These are phyloP conservation scores for Parotocinclus haroldoi DNA, from an alignment of 2,797 vertebrate genomes.

Conservation along the genomic window DNA sequence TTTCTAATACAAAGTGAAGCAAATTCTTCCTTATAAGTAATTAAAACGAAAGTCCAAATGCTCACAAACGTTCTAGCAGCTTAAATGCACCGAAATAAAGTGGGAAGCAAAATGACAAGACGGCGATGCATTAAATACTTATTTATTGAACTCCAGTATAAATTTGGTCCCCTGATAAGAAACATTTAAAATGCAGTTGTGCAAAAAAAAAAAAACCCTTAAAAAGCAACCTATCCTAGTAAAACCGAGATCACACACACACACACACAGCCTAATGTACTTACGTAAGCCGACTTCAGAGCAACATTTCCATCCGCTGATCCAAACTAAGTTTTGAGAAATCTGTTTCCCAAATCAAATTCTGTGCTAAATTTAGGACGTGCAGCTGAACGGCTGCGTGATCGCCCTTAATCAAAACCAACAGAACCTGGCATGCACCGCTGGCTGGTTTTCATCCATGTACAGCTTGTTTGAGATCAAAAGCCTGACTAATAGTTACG, in stretches of 20 bases:
- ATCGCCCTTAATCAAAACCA: constrained; percentile 2
- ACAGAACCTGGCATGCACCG: neutral
- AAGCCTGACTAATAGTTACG: constrained; percentile 2
- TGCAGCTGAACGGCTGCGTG: neutral
- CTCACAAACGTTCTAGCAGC: no score
- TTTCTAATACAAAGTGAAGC: no score
- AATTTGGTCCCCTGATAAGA: constrained; percentile 54
- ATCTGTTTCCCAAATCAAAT: neutral
- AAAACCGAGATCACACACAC: no score
- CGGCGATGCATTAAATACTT: constrained; percentile 40
- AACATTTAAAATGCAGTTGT: constrained; percentile 36
- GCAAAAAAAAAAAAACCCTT: constrained; percentile 4
- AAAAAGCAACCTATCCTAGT: constrained; percentile 7
- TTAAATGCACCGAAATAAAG: no score
- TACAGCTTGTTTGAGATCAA: neutral
- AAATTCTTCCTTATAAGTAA: no score
- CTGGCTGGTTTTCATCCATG: neutral
- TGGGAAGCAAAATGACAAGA: neutral
- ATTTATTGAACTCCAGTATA: constrained; percentile 61
- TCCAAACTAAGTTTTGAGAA: neutral
- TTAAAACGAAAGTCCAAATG: no score
- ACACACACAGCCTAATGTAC: neutral
- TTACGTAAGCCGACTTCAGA: constrained; percentile 4
- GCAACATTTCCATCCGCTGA: neutral
- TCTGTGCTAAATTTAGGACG: neutral